These are phyloP conservation scores for Rhinopomastus cyanomelas DNA, from an alignment of 2,113 vertebrate species.

Conservation along the genomic window DNA sequence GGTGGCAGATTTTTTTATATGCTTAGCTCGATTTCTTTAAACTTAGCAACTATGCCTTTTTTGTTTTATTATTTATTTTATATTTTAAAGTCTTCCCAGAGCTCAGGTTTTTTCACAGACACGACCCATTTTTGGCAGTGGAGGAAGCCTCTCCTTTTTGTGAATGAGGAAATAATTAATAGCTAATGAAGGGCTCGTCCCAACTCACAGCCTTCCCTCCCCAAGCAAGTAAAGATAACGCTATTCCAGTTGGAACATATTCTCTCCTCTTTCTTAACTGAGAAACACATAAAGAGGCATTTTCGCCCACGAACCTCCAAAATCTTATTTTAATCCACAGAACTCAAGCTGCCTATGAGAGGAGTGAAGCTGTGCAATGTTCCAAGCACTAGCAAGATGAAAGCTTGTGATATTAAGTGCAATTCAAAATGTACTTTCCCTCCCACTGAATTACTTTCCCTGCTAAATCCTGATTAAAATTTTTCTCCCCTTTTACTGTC, in stretches of 20 bases:
- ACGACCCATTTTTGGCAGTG: not conserved
- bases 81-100: not conserved
- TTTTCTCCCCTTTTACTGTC: constrained; percentile 3
- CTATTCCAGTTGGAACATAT: not conserved
- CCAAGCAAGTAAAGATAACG: constrained; percentile 16
- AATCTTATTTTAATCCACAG: constrained; percentile 51
- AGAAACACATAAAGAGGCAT: constrained; percentile 16
- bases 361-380: constrained; percentile 21
- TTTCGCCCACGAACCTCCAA: constrained; percentile 34
- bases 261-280: not conserved
- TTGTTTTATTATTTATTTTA: not conserved
- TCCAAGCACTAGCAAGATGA: constrained; percentile 32
- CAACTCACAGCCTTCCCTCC: not conserved
- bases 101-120: not conserved
- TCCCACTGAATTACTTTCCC: constrained; percentile 34
- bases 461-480: constrained; percentile 29
- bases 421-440: constrained; percentile 49
- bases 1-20: constrained; percentile 62
- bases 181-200: constrained; percentile 34
- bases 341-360: constrained; percentile 15
- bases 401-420: constrained; percentile 48
- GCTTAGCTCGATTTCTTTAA: constrained; percentile 64
- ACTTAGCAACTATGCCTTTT: not conserved
- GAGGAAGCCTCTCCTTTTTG: not conserved
- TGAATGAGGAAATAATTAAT: constrained; percentile 44